Evolutionary conservation across 2,113 vertebrate species (phyloP), one percentile per base, ranked within the genome.

Genomic region (Mastomys coucha): DNA sequence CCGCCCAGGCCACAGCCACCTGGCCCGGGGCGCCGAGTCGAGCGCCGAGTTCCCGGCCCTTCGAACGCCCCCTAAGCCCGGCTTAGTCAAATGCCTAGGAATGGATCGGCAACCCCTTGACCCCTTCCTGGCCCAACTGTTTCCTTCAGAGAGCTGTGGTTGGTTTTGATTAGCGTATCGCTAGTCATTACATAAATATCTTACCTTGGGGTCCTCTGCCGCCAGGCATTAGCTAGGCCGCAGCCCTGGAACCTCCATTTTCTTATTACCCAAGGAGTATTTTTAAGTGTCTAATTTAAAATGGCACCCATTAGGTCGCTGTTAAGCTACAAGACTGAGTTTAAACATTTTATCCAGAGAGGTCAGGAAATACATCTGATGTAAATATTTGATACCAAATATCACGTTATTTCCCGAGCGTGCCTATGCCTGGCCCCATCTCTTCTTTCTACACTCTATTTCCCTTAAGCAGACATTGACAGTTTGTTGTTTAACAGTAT

Each of bases 401-500:
- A 36, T 70, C 31, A 70, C 31, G 13, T 2, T 72, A n/a, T n/a
- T 72, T n/a, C 36, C 36, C 2, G 36, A n/a, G 36, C 16, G 2
- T 72, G 33, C 36, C 70, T 20, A 31, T n/a, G 70, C 16, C 45
- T 3, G 81, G 33, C 12, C 88, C 39, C 45, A 42, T 26, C 31
- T 89, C 36, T 70, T 95, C 36, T 26, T 14, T 92, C 56, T 93
- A 82, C 11, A 72, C 53, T 63, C 7, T 56, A 49, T 91, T 93
- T 84, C n/a, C 51, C 20, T 51, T 73, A 24, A 94, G 85, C 11
- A 73, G 5, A 39, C 49, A 10, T 67, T 84, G 72, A 75, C 36
- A 51, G 26, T 80, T 60, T 49, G 3, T 76, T 86, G 11, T 97
- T 96, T 96, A 98, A 97, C 65, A 49, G 94, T 97, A 60, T 70